phyloP scores from a whole-genome alignment of 92 coral and sea anemone species.

The Phenganax subtilis region DNA sequence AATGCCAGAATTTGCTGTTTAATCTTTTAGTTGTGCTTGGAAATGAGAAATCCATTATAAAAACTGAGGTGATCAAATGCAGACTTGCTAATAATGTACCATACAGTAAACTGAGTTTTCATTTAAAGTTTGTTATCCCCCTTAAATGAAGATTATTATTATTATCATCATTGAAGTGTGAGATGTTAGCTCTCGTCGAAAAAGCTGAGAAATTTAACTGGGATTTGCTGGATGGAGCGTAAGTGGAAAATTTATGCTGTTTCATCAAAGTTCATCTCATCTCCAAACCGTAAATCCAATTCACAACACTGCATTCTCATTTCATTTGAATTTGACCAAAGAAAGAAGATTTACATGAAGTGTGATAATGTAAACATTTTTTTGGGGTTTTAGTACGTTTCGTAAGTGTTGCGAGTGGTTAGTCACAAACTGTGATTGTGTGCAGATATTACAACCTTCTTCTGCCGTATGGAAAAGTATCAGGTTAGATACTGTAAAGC shows the following conservation, averaged over 20 bases:
- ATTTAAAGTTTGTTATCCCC: no score
- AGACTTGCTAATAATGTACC: not conserved
- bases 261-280: not conserved
- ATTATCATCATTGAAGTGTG: constrained; percentile 56
- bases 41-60: constrained; percentile 59
- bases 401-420: constrained; percentile 52
- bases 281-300: not conserved
- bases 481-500: constrained; percentile 47
- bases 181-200: constrained; percentile 65
- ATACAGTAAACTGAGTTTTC: not conserved
- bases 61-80: constrained; percentile 52
- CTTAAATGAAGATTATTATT: no score
- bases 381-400: constrained; percentile 10
- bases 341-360: not conserved
- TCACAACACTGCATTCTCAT: not conserved
- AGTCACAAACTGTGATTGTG: constrained; percentile 60
- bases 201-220: constrained; percentile 70
- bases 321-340: not conserved
- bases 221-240: constrained; percentile 83
- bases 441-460: constrained; percentile 59
- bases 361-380: no score
- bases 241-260: not conserved
- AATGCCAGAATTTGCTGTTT: constrained; percentile 60
- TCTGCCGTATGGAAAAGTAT: constrained; percentile 77
- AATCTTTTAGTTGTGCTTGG: constrained; percentile 72